Evolutionary conservation across 2,797 vertebrate species (phyloP), one percentile per base, ranked within the genome.

Genomic region (Merluccius polli): DNA sequence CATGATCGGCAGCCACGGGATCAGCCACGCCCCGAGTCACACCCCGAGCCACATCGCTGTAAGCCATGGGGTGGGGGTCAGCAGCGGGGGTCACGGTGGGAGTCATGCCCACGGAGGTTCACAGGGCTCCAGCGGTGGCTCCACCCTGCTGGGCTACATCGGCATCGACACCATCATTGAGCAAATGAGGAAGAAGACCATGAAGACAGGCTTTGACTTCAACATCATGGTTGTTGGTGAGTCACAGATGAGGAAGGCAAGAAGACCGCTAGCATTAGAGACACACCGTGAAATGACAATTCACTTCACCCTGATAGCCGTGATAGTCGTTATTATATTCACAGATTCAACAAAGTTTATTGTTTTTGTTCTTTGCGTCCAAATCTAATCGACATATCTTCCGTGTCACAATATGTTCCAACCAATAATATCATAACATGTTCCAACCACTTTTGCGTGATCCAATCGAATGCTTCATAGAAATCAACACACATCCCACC

Each of bases 111-210:
- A 86, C 0, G 15, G 79, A 1, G 82, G 72, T 79, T 80, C 89
- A 52, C 82, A 89, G 68, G 82, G 38, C 80, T 74, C 89, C 29
- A 38, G 81, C 0, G 91, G 90, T 2, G 94, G 94, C 71, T 95
- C 94, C 33, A 85, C 92, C 36, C 88, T 99, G 83, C 91, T 99
- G 86, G 98, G 98, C 52, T 99, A 99, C 87, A 96, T 99, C 0
- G 97, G 98, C 16, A 98, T 99, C 0, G 98, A 99, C 90, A 97
- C 97, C 85, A 98, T 99, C 89, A 98, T 99, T 0, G 98, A 99
- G 87, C 98, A 99, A 90, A 99, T 99, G 98, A 95, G 97, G 75
- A 98, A 95, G 94, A 99, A 99, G 89, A 98, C 98, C 69, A 98
- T 98, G 98, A 99, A 99, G 94, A 96, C 97, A 0, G 97, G 98